Conservation (phyloP, 1,140 invertebrate genomes). For the Megalopta genalis region DNA sequence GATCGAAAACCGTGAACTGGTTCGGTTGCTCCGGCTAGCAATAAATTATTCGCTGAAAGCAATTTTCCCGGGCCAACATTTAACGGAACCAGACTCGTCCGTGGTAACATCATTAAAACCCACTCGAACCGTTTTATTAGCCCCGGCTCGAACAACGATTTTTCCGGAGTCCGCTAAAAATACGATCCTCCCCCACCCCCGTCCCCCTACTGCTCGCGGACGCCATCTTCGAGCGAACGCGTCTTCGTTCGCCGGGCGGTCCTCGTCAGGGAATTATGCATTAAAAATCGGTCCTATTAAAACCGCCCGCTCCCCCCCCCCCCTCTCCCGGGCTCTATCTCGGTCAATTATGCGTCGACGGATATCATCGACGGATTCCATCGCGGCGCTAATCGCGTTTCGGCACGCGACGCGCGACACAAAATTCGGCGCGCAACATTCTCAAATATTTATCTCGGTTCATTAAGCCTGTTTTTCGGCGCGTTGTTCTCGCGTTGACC, state of each 20-base stretch:
- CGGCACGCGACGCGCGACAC: background rate
- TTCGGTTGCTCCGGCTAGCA: background rate
- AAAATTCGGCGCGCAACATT: background rate
- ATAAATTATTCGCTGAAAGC: constrained; percentile 1
- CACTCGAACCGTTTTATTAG: background rate
- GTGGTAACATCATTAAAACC: background rate
- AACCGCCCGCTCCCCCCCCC: no score
- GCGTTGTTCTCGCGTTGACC: background rate
- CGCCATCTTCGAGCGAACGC: no score
- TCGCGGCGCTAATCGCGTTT: constrained; percentile 2
- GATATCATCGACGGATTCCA: constrained; percentile 6
- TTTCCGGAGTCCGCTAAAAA: background rate
- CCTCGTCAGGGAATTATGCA: background rate
- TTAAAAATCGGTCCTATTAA: background rate
- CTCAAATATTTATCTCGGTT: constrained; percentile 17
- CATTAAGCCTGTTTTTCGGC: background rate
- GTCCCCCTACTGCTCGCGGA: no score
- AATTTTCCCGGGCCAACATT: background rate
- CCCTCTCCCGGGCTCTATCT: background rate
- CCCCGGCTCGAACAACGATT: background rate
- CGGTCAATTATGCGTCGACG: constrained; percentile 16
- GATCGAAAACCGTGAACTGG: background rate
- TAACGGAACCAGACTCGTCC: background rate
- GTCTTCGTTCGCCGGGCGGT: no score
- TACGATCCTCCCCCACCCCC: background rate